Evolutionary conservation across 2,888 invertebrate genomes (phyloP).

Genomic region (Cephus nigrinus): DNA sequence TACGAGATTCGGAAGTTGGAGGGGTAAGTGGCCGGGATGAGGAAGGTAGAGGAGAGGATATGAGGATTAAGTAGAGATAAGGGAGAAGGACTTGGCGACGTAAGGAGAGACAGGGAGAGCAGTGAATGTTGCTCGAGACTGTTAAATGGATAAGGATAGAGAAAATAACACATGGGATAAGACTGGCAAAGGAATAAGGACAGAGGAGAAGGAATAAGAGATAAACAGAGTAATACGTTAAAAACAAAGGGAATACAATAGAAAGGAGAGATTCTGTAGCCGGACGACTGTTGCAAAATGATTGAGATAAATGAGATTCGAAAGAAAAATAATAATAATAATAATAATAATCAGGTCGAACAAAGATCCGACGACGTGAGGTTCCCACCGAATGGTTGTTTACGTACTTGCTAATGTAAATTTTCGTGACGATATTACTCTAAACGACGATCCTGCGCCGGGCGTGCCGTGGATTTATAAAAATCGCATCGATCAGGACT

Average conservation of each 20-base stretch:
- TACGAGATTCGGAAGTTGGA: slow-evolving; percentile 26
- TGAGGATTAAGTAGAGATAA: background rate
- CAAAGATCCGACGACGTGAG: background rate
- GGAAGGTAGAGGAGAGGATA: background rate
- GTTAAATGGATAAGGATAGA: background rate
- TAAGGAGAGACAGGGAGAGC: background rate
- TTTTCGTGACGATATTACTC: background rate
- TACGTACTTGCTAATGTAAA: background rate
- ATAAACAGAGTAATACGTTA: background rate
- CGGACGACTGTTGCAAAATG: background rate
- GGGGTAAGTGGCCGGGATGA: background rate
- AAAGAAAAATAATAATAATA: background rate
- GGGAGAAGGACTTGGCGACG: slow-evolving; percentile 7
- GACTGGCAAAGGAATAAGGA: background rate
- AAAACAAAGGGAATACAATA: background rate
- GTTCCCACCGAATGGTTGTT: background rate
- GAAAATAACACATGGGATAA: background rate
- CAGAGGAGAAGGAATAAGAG: background rate
- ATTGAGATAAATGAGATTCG: background rate
- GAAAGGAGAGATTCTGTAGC: background rate
- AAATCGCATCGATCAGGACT: background rate
- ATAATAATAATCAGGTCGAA: background rate
- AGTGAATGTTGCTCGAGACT: background rate
- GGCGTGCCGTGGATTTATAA: background rate
- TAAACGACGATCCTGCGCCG: background rate